Conservation (phyloP, 2,113 vertebrate species). For the Saccopteryx bilineata region DNA sequence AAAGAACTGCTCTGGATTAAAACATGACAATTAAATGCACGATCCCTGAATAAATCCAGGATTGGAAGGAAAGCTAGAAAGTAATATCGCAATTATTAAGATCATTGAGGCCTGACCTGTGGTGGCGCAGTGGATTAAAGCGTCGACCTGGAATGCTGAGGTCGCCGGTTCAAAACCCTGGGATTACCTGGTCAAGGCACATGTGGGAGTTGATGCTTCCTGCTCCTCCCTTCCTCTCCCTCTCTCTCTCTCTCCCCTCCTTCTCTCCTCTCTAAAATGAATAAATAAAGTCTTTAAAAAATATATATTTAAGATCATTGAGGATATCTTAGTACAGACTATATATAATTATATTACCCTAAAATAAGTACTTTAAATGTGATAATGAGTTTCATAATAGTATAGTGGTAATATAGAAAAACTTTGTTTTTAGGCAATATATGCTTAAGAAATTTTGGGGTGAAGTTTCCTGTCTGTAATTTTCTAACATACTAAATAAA, state of each 20-base stretch:
- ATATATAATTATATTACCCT: not conserved
- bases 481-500: not conserved
- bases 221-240: no score
- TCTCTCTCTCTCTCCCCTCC: no score
- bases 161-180: no score
- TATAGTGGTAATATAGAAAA: not conserved
- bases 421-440: not conserved
- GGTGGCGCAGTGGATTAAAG: no score
- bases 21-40: not conserved
- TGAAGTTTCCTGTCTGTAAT: not conserved
- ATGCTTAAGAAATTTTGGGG: slow-evolving; percentile 13
- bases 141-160: no score
- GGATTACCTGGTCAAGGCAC: no score
- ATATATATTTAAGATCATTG: not conserved
- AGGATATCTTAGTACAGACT: not conserved
- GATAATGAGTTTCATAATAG: not conserved
- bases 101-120: not conserved
- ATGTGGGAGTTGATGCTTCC: no score
- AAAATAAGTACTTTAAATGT: slow-evolving; percentile 12
- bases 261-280: no score
- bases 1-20: slow-evolving; percentile 7
- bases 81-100: not conserved
- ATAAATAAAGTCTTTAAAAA: no score
- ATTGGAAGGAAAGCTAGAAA: not conserved
- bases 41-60: not conserved